Evolutionary conservation across 2,888 invertebrate genomes (phyloP).

Genomic region (Stenurella melanura): DNA sequence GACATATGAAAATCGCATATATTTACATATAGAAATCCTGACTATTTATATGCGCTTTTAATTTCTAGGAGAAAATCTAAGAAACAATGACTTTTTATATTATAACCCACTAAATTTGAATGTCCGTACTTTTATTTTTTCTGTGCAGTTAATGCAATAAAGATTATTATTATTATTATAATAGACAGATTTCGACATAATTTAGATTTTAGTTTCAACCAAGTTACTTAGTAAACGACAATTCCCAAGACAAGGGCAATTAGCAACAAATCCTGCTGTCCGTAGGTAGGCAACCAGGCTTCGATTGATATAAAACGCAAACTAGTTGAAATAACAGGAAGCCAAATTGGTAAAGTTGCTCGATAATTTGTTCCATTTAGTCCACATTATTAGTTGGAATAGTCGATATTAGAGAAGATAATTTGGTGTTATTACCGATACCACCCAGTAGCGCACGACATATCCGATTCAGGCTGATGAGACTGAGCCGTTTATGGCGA

Average conservation of each 20-base stretch:
- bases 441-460: constrained; percentile 71
- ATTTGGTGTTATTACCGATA: constrained; percentile 66
- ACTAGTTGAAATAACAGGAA: constrained; percentile 61
- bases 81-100: no score
- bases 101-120: no score
- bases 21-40: no score
- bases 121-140: no score
- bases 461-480: constrained; percentile 58
- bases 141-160: no score
- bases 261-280: constrained; percentile 39
- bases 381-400: constrained; percentile 65
- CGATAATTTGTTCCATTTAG: constrained; percentile 67
- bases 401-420: constrained; percentile 66
- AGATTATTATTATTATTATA: no score
- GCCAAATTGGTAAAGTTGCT: constrained; percentile 64
- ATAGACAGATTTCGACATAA: no score
- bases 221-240: background rate
- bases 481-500: constrained; percentile 56
- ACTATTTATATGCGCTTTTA: no score
- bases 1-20: no score
- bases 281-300: constrained; percentile 44
- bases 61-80: no score
- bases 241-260: constrained; percentile 22
- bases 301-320: constrained; percentile 55
- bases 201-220: no score